Evolutionary conservation across 2,797 vertebrate genomes (phyloP).

Genomic region (Gastrophryne carolinensis): DNA sequence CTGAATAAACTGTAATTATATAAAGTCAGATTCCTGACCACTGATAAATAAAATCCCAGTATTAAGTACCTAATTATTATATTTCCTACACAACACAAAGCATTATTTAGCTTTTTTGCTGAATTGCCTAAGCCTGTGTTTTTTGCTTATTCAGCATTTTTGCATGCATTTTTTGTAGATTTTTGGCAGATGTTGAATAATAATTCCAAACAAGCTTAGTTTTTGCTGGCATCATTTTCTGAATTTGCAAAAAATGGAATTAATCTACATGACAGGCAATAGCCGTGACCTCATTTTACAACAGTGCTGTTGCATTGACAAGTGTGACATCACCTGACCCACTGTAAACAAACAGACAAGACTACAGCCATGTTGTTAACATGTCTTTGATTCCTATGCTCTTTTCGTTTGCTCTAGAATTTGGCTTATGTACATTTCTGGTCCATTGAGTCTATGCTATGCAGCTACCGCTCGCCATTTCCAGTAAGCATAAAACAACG

Average conservation of each 20-base stretch:
- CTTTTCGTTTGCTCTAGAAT: constrained; percentile 31
- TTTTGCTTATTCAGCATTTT: background rate
- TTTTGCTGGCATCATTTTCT: background rate
- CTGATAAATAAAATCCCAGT: too few relatives aligned
- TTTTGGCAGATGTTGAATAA: background rate
- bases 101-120: too few relatives aligned
- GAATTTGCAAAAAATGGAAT: background rate
- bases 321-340: constrained; percentile 10
- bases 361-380: constrained; percentile 10
- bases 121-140: too few relatives aligned
- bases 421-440: constrained; percentile 48
- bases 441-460: constrained; percentile 38
- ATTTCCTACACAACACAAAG: too few relatives aligned
- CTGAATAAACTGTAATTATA: too few relatives aligned
- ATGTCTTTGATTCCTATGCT: constrained; percentile 33
- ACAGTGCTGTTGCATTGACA: background rate
- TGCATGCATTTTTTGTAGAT: background rate
- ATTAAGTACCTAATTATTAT: too few relatives aligned
- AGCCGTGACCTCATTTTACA: constrained; percentile 10
- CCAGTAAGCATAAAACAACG: constrained; percentile 42
- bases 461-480: constrained; percentile 33
- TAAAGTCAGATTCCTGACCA: too few relatives aligned
- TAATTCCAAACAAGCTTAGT: background rate
- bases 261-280: background rate
- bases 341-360: constrained; percentile 17